Conservation (phyloP, 1,140 invertebrate species). For the Ceratitis capitata region DNA sequence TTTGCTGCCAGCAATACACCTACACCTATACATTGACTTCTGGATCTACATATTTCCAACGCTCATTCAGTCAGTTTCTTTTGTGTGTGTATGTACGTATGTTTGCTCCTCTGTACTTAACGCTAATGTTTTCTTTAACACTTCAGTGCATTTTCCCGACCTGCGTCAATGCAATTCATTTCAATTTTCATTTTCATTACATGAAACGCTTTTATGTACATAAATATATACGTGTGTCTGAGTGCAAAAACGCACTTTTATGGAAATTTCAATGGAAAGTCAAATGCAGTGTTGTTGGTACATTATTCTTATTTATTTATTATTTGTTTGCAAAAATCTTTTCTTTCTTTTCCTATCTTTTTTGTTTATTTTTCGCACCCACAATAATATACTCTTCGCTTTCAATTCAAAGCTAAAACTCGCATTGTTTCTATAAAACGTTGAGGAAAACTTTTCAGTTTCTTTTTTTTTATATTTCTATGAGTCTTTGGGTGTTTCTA, state of each 20-base stretch:
- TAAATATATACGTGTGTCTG: too few relatives aligned
- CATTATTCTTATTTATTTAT: constrained; percentile 1
- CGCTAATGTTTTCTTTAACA: constrained; percentile 29
- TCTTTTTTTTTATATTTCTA: not conserved
- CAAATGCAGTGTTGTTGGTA: not conserved
- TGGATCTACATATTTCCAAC: too few relatives aligned
- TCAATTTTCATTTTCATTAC: not conserved
- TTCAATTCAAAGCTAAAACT: not conserved
- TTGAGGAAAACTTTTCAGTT: not conserved
- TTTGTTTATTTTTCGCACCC: not conserved
- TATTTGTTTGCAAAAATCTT: not conserved
- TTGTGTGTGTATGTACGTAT: too few relatives aligned
- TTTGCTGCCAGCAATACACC: not conserved
- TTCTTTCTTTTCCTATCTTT: not conserved
- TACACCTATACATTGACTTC: not conserved
- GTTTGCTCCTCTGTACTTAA: not conserved
- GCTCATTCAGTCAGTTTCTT: not conserved
- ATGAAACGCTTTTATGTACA: too few relatives aligned
- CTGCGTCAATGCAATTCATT: constrained; percentile 26
- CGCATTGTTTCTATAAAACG: not conserved
- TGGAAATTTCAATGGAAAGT: constrained; percentile 31
- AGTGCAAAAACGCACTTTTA: constrained; percentile 33
- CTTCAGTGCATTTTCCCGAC: constrained; percentile 32
- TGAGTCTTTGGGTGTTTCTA: not conserved
- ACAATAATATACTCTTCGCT: constrained; percentile 16